Evolutionary conservation across 2,797 vertebrate species (phyloP).

Genomic region (Phylloscopus collybita): DNA sequence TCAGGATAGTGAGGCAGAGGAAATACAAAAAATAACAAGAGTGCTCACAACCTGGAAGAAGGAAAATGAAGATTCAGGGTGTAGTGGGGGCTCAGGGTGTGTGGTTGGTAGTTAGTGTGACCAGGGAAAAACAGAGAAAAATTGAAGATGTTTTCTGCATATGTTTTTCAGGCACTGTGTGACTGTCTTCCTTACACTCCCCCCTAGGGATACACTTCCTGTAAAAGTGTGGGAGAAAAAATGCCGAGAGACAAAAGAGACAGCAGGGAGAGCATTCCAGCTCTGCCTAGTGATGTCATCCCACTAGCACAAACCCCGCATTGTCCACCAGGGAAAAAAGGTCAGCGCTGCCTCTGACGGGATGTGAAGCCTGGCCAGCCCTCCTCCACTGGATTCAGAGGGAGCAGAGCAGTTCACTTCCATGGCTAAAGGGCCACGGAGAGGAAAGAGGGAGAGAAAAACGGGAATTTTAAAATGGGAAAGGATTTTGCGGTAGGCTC

Average conservation of each 20-base stretch:
- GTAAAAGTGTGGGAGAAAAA: conserved; percentile 33
- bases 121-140: not conserved
- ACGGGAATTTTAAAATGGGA: not conserved
- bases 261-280: conserved; percentile 31
- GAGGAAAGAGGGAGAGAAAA: not conserved
- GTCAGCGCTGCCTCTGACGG: not conserved
- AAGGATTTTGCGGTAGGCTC: not conserved
- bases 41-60: not conserved
- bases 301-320: conserved; percentile 19
- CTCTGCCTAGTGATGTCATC: conserved; percentile 31
- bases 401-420: not conserved
- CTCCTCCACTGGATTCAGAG: not conserved
- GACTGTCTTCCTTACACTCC: not conserved
- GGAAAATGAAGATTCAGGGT: not conserved
- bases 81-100: not conserved
- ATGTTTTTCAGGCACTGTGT: not conserved
- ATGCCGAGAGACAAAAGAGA: conserved; percentile 1
- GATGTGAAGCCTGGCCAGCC: not conserved
- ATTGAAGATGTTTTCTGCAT: not conserved
- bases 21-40: not conserved
- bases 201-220: conserved; percentile 17
- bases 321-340: conserved; percentile 47
- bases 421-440: not conserved
- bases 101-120: not conserved
- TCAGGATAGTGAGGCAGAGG: not conserved